Base-by-base conservation (phyloP, 2,797 vertebrate species). In the Triplophysa bombifrons region DNA sequence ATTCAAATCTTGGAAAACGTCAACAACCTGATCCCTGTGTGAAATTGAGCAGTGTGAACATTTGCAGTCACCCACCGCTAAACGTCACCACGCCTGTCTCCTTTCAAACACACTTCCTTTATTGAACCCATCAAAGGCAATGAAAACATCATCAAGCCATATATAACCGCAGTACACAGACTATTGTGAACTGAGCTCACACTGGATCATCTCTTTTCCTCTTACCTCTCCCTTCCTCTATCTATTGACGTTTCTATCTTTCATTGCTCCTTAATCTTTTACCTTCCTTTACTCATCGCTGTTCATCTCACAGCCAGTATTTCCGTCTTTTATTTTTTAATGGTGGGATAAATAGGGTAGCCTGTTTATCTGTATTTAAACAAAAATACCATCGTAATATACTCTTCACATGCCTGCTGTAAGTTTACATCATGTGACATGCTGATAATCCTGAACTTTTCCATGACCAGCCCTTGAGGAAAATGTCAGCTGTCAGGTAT, bases 401-500 rank as follows among this genome's bases (percentile, higher is more conserved):
- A n/a, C 48, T 63, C 27, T 19, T 63, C 41, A 71, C 66, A 77
- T 60, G 12, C 17, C 44, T 22, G 19, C 25, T 61, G 44, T 51
- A 38, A 70, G 50, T 38, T 50, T 25, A 71, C 44, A 48, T 76
- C 25, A 46, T 48, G 5, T n/a, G 17, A 71, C 56, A 27, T 16
- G 11, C 55, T 53, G 51, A 58, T 22, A 67, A 46, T 20, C 55
- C 27, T 13, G 76, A 6, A 25, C 30, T 53, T 72, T 13, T 44
- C 85, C 90, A 89, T 87, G 81, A 90, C 92, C 89, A 88, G 88
- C 83, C 69, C 64, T 80, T 77, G 81, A 75, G 86, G 90, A 65
- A 88, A 93, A 93, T 92, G 91, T 93, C 91, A 92, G 89, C 90
- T 86, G 86, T 90, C 90, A 88, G 87, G 90, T 87, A 92, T 89